Evolutionary conservation across 2,888 invertebrate genomes (phyloP), one percentile per base, ranked within the genome.

Genomic region (Branchinecta sandiegonensis): DNA sequence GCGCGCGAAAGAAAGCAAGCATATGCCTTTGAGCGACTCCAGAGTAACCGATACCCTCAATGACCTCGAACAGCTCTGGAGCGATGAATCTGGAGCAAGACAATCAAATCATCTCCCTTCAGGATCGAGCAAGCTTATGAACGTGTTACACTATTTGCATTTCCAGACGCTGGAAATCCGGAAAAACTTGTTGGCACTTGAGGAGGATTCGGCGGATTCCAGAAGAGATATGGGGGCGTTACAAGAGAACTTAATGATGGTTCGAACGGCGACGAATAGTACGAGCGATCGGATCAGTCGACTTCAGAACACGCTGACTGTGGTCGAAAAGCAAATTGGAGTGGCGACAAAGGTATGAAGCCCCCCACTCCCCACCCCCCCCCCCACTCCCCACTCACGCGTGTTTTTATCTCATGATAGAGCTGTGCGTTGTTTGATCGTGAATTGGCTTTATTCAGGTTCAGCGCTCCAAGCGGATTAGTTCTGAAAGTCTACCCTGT

Each of bases 301-400:
- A n/a, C 56, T 56, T 17, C 56, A 56, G 56, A 56, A 17, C 56
- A 56, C 56, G n/a, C 17, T 56, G 56, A 56, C n/a, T 56, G 17
- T 14, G 8, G 56, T 56, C 17, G 56, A 56, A 9, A 56, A 56
- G 17, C 56, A 56, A 56, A 56, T 56, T 56, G 56, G 56, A 10
- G 56, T 56, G n/a, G 56, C 56, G 9, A 17, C 56, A 17, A 56
- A 56, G 56, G 56, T 56, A 56, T 14, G n/a, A 9, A 37, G 37
- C 37, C 6, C 37, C 37, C 6, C 37, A 23, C 37, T 37, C 37
- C 37, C 37, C 4, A 37, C 37, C 37, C 37, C 1, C 23, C 37
- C 37, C 2, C 37, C 5, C 37, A 37, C n/a, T n/a, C 2, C 23
- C 37, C 37, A 4, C 37, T 37, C 37, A 37, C 37, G 37, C 6